A percentile compares a stretch with the other conserved stretches of the same genome.
phyloP scores from a whole-genome alignment of 2,797 vertebrate species.

The Apodemus agrarius region DNA sequence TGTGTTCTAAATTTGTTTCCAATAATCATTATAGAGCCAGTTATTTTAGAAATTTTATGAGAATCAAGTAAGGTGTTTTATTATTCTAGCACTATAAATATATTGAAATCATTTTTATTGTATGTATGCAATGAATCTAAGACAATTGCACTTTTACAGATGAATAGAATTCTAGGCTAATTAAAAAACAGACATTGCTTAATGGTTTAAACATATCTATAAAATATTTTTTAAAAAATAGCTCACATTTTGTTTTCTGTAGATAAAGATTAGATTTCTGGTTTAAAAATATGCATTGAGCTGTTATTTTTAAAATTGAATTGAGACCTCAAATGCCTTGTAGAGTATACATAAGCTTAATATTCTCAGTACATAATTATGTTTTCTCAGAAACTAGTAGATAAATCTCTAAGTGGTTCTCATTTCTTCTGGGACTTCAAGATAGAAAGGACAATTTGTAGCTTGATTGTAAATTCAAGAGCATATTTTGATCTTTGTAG shows the following conservation, averaged over 20 bases:
- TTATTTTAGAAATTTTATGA: neutral
- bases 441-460: constrained; percentile 69
- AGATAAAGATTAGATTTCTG: neutral
- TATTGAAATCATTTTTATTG: neutral
- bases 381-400: constrained; percentile 28
- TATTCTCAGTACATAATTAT: neutral
- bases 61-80: neutral
- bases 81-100: constrained; percentile 34
- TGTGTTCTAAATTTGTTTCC: neutral
- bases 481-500: constrained; percentile 66
- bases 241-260: neutral
- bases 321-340: neutral
- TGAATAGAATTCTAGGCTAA: neutral
- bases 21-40: neutral
- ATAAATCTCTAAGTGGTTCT: constrained; percentile 58
- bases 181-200: neutral
- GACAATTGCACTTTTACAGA: neutral
- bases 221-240: neutral
- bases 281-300: neutral
- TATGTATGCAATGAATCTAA: neutral
- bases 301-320: neutral
- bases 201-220: neutral
- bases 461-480: constrained; percentile 72
- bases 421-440: constrained; percentile 70
- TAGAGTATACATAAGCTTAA: neutral